Evolutionary conservation across 2,113 vertebrate species (phyloP), one percentile per base, ranked within the genome.

Genomic region (Epinephelus fuscoguttatus): DNA sequence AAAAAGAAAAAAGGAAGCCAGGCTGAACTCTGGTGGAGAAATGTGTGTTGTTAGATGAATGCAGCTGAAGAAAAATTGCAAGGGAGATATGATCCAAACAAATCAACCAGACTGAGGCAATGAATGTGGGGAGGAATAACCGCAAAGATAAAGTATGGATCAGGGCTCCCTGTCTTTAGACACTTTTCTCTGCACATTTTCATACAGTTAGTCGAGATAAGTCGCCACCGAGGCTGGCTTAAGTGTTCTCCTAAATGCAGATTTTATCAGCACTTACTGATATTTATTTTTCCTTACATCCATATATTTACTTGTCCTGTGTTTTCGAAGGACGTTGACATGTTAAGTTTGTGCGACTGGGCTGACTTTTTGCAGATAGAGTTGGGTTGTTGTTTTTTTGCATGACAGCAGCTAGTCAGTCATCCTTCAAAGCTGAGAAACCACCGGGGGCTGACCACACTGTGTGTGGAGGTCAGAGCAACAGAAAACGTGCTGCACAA

Each of bases 251-350:
- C 23, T 42, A 64, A 72, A 37, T 82, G 72, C 57, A 89, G 85
- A 91, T 75, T 42, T 6, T 78, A 86, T 89, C 83, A 70, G 40
- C 59, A 40, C 50, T 77, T 75, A 60, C 70, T 56, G 72, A 87
- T 81, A 23, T 75, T 75, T 78, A 15, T 78, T 72, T 69, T 49
- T 49, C 33, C 18, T n/a, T n/a, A n/a, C 7, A 17, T 4, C n/a
- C 25, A 57, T 27, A 23, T 55, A 47, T 40, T 56, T 49, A 0
- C 0, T 15, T 14, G 9, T 60, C 11, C 4, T 59, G 37, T 74
- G 19, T 79, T n/a, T 47, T 78, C 23, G 69, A 13, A 64, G 33
- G 17, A 61, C 23, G 30, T 6, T 37, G 6, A 53, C 25, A 37
- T 42, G 42, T 68, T 59, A 47, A 33, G 73, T 66, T 19, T 59